Percentiles rank a stretch among this genome's conserved stretches.
Evolutionary conservation across 2,113 vertebrate genomes (phyloP).

Genomic region (Labeo catla): DNA sequence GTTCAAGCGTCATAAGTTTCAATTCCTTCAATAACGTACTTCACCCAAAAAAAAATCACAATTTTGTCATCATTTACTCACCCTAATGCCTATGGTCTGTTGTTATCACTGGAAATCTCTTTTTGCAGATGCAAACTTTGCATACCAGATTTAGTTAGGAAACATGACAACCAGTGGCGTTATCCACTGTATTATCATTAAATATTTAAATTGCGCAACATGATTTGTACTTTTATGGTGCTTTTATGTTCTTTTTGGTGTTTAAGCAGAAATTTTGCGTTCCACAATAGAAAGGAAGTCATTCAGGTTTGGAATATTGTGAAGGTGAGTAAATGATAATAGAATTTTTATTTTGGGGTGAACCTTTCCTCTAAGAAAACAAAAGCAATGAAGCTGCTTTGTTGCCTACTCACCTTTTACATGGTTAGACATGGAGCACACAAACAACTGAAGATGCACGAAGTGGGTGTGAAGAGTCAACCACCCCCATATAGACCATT

Average conservation of each 20-base stretch:
- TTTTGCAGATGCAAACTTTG: not conserved
- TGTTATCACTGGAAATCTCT: not conserved
- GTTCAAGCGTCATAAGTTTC: not conserved
- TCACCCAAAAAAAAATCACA: not conserved
- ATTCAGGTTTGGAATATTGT: not conserved
- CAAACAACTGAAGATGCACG: not conserved
- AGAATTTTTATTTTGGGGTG: not conserved
- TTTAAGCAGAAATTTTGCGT: not conserved
- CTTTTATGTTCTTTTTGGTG: not conserved
- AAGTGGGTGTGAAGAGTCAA: conserved; percentile 15
- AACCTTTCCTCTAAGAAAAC: not conserved
- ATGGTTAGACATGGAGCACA: not conserved
- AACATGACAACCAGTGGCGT: not conserved
- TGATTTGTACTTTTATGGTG: not conserved
- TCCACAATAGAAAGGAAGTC: not conserved
- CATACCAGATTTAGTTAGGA: not conserved
- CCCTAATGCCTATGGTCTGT: not conserved
- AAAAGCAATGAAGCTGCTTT: not conserved
- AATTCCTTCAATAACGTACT: not conserved
- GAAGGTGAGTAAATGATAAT: not conserved
- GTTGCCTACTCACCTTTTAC: not conserved
- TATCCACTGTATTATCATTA: no score
- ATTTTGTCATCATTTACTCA: not conserved
- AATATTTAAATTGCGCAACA: no score
- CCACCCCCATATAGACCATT: not conserved